Base-by-base conservation (phyloP, 2,888 invertebrate species). In the Cyrtodaria siliqua region DNA sequence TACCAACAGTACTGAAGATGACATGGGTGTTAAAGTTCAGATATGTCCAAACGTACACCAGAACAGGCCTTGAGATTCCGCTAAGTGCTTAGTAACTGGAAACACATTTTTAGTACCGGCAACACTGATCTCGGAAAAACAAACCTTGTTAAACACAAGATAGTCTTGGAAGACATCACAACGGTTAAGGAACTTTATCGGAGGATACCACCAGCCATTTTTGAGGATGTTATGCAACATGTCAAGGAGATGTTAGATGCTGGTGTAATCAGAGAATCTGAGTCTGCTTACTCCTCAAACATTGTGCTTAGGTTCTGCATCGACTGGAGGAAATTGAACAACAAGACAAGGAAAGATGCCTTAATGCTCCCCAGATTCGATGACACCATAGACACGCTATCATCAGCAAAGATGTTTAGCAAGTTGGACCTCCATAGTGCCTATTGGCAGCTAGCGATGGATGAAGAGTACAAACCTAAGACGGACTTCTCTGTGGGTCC, bases 251-350 rank as follows among this genome's bases (percentile, higher is more conserved):
- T 38, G 44, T 6, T 40, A 9, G 42, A 59, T 1, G 42, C 44
- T 24, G 42, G 59, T 2, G 59, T 23, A 2, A 59, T 59, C 14
- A 6, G 42, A 23, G 59, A 59, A 16, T 59, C 44, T 16, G 23
- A 59, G 1, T 24, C 42, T 42, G 42, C 59, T 4, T 60, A 44
- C 24, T 56, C 52, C 18, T 52, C 44, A 18, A 59, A 72, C 23
- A 69, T 80, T 26, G 80, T 81, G 3, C 50, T 69, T 12, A 12
- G 4, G 4, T 33, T 33, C 12, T 33, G 33, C 4, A 33, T 33
- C 33, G 33, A 33, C 33, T 12, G 12, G 4, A 33, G 33, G 12
- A 4, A 33, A 33, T 33, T 33, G 33, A 33, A 33, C 12, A 33
- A 33, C n/a, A n/a, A n/a, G 33, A 33, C 33, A 33, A 4, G 33